Base-by-base conservation (phyloP, 2,888 invertebrate genomes). In the Linnaemya vulpina region DNA sequence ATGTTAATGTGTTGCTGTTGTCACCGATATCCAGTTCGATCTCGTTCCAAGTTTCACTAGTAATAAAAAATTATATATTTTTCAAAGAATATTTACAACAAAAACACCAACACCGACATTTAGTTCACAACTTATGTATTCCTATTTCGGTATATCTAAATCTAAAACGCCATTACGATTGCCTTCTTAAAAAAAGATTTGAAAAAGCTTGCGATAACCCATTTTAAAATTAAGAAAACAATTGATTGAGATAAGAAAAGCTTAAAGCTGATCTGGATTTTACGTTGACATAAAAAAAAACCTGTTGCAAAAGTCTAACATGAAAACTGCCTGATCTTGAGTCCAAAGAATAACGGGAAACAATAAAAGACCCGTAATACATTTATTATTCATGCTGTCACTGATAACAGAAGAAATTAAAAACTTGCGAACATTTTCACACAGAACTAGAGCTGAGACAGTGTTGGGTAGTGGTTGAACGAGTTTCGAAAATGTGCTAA, bases 291-390 rank as follows among this genome's bases (percentile, higher is more conserved):
- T 58, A 58, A 30, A 7, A 30, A 7, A 30, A 58, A 58, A 25
- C 13, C 53, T 55, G 30, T 58, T 30, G 0, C 35, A 17, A 17
- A 58, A 35, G 5, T 35, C n/a, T 58, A 1, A 55, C 15, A 25
- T 35, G 35, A 35, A n/a, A 10, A 58, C n/a, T 58, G 35, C n/a
- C n/a, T 3, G 35, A 35, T 58, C 35, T 58, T 8, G n/a, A 58
- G 58, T 58, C n/a, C 58, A 58, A 58, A 58, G 58, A 58, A 58
- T 35, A 58, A 58, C 4, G 15, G 9, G 9, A 58, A 30, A 35
- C 10, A 58, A 35, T n/a, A 58, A 58, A 35, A 17, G 35, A 13
- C 1, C 5, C 13, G 3, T 58, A 9, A n/a, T n/a, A 1, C 7
- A 35, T 30, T 15, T 30, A 58, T 58, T 35, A n/a, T 58, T n/a